Base-by-base conservation (phyloP, 2,888 invertebrate species). In the Polydrusus pterygomalis region DNA sequence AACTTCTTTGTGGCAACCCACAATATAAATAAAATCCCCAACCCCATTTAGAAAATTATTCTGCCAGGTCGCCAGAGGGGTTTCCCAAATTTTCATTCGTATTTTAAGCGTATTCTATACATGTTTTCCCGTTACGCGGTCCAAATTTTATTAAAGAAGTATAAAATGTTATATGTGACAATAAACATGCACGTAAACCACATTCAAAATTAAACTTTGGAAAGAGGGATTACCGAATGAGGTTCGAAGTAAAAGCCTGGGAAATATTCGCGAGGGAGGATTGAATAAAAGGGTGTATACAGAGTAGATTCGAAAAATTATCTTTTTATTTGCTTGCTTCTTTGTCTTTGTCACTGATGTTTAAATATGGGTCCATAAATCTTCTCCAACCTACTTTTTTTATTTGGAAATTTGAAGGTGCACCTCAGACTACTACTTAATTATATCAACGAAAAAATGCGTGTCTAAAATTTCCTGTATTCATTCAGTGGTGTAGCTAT, bases 171-270 rank as follows among this genome's bases (percentile, higher is more conserved):
- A 77, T 77, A 77, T 77, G 77, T 75, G 77, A 77, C 77, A 77
- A 77, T 77, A 77, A 77, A 77, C 77, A 75, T 77, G 77, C 71
- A 75, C 75, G 81, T 81, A 79, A 78, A 83, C 80, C 79, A 80
- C 81, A 82, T 78, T 79, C 78, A 79, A 82, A 84, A 84, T 84
- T 84, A 83, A 84, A 83, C 83, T 38, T 81, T 80, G 81, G 82
- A 83, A 82, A 83, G 80, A 80, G 73, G 81, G 81, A 82, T 81
- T 81, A 80, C 81, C 80, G 56, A 60, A 77, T 77, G 79, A 77
- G 81, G 81, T 81, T 82, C 79, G 80, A 81, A 82, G 82, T 81
- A 81, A 82, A 82, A 79, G 80, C 80, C 69, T 74, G 79, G 78
- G 79, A 81, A 81, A 79, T 79, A 80, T 80, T 80, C 77, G 77